Evolutionary conservation across 2,113 vertebrate species (phyloP).

Genomic region (Panurus biarmicus): DNA sequence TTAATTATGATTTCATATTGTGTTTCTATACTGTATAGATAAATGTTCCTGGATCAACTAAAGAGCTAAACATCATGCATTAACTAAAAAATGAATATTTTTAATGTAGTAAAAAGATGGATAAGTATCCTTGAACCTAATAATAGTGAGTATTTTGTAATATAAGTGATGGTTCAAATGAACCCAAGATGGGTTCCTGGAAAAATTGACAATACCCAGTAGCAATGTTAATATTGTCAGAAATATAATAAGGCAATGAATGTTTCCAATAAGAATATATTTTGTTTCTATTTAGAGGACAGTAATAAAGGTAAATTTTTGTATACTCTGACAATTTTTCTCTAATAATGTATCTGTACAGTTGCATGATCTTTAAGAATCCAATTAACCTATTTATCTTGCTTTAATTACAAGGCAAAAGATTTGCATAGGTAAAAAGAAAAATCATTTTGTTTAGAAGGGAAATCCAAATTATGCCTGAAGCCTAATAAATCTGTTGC

Average conservation of each 20-base stretch:
- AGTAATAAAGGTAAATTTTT: not conserved
- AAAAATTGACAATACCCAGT: not conserved
- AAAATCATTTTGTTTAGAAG: not conserved
- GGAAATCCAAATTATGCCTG: not conserved
- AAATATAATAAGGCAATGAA: not conserved
- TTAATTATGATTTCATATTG: not conserved
- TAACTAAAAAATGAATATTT: not conserved
- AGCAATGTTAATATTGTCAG: not conserved
- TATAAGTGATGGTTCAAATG: not conserved
- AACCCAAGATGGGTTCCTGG: not conserved
- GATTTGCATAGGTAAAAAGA: not conserved
- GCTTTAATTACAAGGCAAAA: not conserved
- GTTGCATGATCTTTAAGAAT: not conserved
- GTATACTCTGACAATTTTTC: not conserved
- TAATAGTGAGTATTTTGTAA: not conserved
- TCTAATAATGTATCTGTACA: not conserved
- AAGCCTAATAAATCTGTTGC: conserved; percentile 37
- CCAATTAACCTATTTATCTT: conserved; percentile 10
- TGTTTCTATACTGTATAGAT: not conserved
- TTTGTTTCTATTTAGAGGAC: not conserved
- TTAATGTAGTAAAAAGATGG: not conserved
- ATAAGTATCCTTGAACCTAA: not conserved
- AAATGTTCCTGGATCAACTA: not conserved
- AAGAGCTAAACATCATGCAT: not conserved
- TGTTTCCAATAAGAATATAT: not conserved